Base-by-base conservation (phyloP, 2,113 vertebrate genomes). In the Sebastes schlegelii region DNA sequence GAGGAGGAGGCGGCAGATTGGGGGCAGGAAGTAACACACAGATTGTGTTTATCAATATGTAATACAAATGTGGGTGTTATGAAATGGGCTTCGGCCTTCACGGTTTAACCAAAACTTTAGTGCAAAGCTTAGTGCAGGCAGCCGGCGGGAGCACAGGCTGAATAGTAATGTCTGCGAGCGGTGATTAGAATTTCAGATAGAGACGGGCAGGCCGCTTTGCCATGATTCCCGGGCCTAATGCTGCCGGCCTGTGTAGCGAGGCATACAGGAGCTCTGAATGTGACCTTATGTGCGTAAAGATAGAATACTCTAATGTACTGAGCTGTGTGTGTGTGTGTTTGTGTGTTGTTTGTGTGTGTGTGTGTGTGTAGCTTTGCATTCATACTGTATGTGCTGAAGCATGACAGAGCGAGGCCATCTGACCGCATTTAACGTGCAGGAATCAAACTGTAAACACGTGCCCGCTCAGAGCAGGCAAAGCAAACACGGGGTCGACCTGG, bases 181-280 rank as follows among this genome's bases (percentile, higher is more conserved):
- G 79, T 80, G 90, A 94, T 94, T 93, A 92, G 91, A 94, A 92
- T 94, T 91, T 91, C 88, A 90, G 92, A 93, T 92, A 87, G 79
- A 82, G 81, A 80, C 76, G 52, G 79, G 43, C 81, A 10, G 45
- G 73, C 72, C 9, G 78, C 80, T 80, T 54, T 48, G 74, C 85
- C 77, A 34, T 45, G 73, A 91, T 81, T 75, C 87, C 74, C 70
- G 71, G 88, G 67, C 83, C 89, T 86, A 90, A 93, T 90, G 91
- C 91, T 84, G 89, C 77, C 82, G 26, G 77, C 69, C 83, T 79
- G 85, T 83, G 88, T 79, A 89, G 65, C 62, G 82, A 88, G 85
- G 88, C 91, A 77, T 81, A 80, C 83, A 77, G 79, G 63, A 86
- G 82, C 76, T 86, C 86, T 92, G 86, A 90, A 91, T 91, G 90